Conservation (phyloP, 2,113 vertebrate species). For the Oophaga pumilio region DNA sequence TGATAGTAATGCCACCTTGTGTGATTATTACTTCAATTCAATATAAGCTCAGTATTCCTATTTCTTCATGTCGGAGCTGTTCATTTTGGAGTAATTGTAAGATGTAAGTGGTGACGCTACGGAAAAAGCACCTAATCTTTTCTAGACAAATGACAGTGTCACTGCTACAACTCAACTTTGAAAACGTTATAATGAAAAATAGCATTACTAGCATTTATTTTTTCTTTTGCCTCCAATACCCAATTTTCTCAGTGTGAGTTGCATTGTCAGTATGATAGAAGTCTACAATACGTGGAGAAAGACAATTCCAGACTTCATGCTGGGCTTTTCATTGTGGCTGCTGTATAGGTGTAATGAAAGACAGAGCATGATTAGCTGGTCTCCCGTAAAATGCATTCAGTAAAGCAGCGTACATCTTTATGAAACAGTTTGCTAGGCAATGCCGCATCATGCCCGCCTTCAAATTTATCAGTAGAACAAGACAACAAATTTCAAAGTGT, state of each 20-base stretch:
- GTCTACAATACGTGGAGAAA: constrained; percentile 17
- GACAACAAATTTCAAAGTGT: background rate
- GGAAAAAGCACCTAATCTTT: background rate
- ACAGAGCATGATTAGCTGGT: constrained; percentile 35
- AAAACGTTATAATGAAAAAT: constrained; percentile 31
- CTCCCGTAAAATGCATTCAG: constrained; percentile 22
- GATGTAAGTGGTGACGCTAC: background rate
- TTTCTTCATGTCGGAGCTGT: background rate
- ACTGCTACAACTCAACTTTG: background rate
- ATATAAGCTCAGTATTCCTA: background rate
- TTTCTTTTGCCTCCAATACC: constrained; percentile 10
- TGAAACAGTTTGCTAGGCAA: constrained; percentile 25
- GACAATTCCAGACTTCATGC: constrained; percentile 26
- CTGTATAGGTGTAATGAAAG: constrained; percentile 32
- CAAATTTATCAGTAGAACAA: background rate
- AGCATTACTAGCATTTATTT: constrained; percentile 18
- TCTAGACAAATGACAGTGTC: constrained; percentile 8
- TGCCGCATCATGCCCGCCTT: background rate
- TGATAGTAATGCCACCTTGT: background rate
- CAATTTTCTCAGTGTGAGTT: constrained; percentile 31
- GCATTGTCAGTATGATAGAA: constrained; percentile 39
- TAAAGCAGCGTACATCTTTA: constrained; percentile 9
- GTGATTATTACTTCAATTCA: background rate
- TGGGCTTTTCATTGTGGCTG: constrained; percentile 31
- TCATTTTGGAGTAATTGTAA: constrained; percentile 2